These are phyloP conservation scores for Diorhabda sublineata DNA, from an alignment of 1,140 invertebrate genomes.

Conservation along the genomic window DNA sequence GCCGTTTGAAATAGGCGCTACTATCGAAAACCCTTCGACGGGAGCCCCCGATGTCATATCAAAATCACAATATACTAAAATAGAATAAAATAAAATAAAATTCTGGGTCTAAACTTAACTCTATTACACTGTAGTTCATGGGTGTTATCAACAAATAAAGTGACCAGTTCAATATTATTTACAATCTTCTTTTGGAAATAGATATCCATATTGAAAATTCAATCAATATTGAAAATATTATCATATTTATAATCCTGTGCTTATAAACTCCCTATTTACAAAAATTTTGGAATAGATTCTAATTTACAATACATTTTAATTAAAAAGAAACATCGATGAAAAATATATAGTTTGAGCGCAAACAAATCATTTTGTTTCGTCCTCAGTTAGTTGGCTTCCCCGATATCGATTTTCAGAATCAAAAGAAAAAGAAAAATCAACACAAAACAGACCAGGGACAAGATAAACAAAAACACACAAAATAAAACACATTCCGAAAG, in stretches of 20 bases:
- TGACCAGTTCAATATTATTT: too few relatives aligned
- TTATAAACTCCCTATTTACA: neutral
- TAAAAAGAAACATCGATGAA: neutral
- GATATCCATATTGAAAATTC: too few relatives aligned
- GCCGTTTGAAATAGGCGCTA: too few relatives aligned
- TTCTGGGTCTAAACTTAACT: too few relatives aligned
- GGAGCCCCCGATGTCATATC: too few relatives aligned
- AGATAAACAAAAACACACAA: conserved; percentile 40
- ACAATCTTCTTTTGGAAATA: too few relatives aligned
- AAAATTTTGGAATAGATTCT: neutral
- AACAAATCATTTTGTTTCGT: conserved; percentile 11
- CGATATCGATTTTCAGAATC: conserved; percentile 26
- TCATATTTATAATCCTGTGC: neutral
- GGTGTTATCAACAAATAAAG: too few relatives aligned
- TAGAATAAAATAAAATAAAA: too few relatives aligned
- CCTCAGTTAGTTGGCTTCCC: conserved; percentile 35
- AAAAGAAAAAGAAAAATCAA: conserved; percentile 36
- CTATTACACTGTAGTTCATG: too few relatives aligned
- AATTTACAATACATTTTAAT: neutral
- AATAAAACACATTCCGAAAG: conserved; percentile 39
- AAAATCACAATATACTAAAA: too few relatives aligned
- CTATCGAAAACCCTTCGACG: too few relatives aligned
- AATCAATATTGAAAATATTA: too few relatives aligned
- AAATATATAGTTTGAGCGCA: neutral
- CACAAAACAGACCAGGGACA: conserved; percentile 39